A percentile compares a stretch with the other conserved stretches of the same genome.
These are phyloP conservation scores for Drosophila nr. perissopoda DNA, from an alignment of 2,888 invertebrate genomes.

Conservation along the genomic window DNA sequence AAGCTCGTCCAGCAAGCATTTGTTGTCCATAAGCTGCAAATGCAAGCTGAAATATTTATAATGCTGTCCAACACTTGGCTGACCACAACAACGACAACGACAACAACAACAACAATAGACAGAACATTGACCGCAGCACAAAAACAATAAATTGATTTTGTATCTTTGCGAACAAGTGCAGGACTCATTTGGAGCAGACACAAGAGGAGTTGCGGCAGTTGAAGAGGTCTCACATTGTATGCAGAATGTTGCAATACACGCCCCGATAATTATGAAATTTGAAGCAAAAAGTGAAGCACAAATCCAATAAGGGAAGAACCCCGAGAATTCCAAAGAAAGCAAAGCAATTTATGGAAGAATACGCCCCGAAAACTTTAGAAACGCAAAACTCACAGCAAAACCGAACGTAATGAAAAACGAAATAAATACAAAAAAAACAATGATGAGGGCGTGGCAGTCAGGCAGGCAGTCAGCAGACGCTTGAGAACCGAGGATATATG, in stretches of 20 bases:
- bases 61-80: constrained; percentile 76
- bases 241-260: constrained; percentile 62
- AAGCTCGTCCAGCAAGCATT: constrained; percentile 35
- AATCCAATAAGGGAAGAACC: constrained; percentile 41
- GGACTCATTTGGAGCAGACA: constrained; percentile 23
- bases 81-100: constrained; percentile 60
- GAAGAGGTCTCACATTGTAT: constrained; percentile 20
- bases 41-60: constrained; percentile 75
- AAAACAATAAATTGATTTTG: constrained; percentile 74
- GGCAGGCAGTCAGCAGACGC: constrained; percentile 38
- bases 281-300: constrained; percentile 47
- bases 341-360: constrained; percentile 70
- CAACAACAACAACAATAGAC: constrained; percentile 22
- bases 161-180: constrained; percentile 60
- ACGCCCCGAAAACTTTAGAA: constrained; percentile 67
- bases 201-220: not conserved
- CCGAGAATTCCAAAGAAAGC: constrained; percentile 66
- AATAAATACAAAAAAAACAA: constrained; percentile 6
- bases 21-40: constrained; percentile 66
- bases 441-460: constrained; percentile 46
- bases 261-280: constrained; percentile 76
- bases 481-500: constrained; percentile 27
- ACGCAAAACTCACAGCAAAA: constrained; percentile 53
- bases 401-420: constrained; percentile 21
- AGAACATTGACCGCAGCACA: constrained; percentile 51